Conservation (phyloP, 2,113 vertebrate species). For the Tretioscincus oriximinensis region DNA sequence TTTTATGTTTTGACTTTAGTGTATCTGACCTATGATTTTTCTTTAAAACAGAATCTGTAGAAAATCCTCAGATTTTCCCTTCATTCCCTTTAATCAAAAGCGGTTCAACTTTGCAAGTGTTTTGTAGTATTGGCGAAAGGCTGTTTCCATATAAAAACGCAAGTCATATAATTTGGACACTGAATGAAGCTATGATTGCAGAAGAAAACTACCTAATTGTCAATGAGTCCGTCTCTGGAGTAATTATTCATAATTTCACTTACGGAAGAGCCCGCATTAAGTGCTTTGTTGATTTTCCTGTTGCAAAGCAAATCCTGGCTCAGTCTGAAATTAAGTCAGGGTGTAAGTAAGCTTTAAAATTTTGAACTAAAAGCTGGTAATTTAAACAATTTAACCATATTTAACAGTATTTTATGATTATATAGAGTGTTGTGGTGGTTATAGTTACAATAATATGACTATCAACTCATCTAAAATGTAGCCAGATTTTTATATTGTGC, state of each 20-base stretch:
- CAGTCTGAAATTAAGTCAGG: constrained; percentile 55
- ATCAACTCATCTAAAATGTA: neutral
- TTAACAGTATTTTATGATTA: constrained; percentile 1
- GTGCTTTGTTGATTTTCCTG: constrained; percentile 49
- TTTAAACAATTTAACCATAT: neutral
- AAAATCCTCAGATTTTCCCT: constrained; percentile 51
- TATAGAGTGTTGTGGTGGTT: neutral
- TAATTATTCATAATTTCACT: constrained; percentile 62
- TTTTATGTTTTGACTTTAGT: neutral
- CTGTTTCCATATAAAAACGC: constrained; percentile 44
- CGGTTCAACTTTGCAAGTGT: constrained; percentile 46
- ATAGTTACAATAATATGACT: neutral
- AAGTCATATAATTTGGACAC: constrained; percentile 64
- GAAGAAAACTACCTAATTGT: constrained; percentile 40
- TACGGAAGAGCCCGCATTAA: constrained; percentile 46
- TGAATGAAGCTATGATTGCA: constrained; percentile 51
- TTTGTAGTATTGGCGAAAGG: constrained; percentile 49
- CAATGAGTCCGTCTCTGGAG: constrained; percentile 53
- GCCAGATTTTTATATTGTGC: constrained; percentile 4
- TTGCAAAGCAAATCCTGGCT: constrained; percentile 40
- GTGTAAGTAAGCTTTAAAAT: constrained; percentile 54
- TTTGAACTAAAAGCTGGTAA: neutral
- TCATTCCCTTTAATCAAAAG: constrained; percentile 52
- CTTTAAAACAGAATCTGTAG: constrained; percentile 43
- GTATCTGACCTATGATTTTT: neutral